Base-by-base conservation (phyloP, 2,888 invertebrate species). In the Plusia festucae region DNA sequence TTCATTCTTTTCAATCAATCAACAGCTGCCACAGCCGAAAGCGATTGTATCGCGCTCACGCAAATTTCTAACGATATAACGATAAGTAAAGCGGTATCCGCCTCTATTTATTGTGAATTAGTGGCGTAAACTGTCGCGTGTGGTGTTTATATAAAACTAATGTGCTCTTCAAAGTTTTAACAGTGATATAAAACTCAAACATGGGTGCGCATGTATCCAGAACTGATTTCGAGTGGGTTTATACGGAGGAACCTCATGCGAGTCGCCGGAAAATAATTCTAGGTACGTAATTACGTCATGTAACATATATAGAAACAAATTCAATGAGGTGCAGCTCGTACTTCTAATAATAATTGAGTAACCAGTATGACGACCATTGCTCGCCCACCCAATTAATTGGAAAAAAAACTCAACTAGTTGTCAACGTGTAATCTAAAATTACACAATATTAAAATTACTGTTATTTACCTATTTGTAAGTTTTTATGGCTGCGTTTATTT, bases 221-320 rank as follows among this genome's bases (percentile, higher is more conserved):
- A 85, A 97, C 96, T 0, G 99, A 99, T 95, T 99, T 99, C 88
- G 99, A 99, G 90, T 99, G 99, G 99, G 96, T 97, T 49, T 98
- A 98, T 85, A 98, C 98, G 0, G 99, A 99, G 87, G 99, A 99
- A 90, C 99, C 99, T 11, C 99, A 99, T 91, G 99, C 99, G 7
- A 97, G 97, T 67, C 96, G 99, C 70, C 96, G 99, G 71, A 98
- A 98, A 95, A 96, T 98, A 83, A 99, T 99, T 88, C 95, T 99
- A 88, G 97, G 98, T 98, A 96, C 81, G 91, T 88, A 69, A 87
- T 90, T 88, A 89, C 88, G 88, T 91, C 90, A 91, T 83, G 27
- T 78, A 66, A 62, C 65, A 16, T 69, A 24, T 32, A 65, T 49
- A 66, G 70, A 40, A 55, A 44, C 40, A 18, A 44, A 55, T 67